Evolutionary conservation across 2,797 vertebrate species (phyloP).

Genomic region (Nannoperca australis): DNA sequence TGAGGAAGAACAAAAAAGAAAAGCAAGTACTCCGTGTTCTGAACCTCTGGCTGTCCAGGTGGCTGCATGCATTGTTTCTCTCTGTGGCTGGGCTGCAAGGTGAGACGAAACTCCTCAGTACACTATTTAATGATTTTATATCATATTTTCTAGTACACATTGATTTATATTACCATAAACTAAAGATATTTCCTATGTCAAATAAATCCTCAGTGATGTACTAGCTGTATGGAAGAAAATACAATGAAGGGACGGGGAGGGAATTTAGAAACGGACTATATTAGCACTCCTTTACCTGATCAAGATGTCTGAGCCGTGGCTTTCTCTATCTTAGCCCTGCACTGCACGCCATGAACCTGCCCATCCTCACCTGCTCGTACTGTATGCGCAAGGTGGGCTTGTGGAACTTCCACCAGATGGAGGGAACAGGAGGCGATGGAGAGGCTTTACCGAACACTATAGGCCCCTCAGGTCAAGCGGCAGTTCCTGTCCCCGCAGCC

Average conservation of each 20-base stretch:
- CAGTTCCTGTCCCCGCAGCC: slow-evolving; percentile 13
- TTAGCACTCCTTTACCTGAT: background rate
- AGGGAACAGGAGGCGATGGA: slow-evolving; percentile 71
- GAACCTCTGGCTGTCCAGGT: slow-evolving; percentile 90
- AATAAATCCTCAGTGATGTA: background rate
- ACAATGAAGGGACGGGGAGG: background rate
- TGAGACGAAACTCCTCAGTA: slow-evolving; percentile 62
- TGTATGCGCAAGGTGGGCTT: slow-evolving; percentile 95
- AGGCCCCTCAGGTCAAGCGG: slow-evolving; percentile 25
- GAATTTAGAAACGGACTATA: background rate
- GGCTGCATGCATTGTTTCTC: slow-evolving; percentile 90
- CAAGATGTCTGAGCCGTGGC: slow-evolving; percentile 12
- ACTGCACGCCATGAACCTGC: slow-evolving; percentile 84
- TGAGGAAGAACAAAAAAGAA: slow-evolving; percentile 87
- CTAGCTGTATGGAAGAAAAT: background rate
- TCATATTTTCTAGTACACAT: background rate
- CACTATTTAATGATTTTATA: background rate
- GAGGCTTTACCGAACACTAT: slow-evolving; percentile 70
- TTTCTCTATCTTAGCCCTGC: slow-evolving; percentile 76
- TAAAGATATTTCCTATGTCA: background rate
- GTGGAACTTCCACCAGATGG: slow-evolving; percentile 95
- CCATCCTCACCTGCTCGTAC: slow-evolving; percentile 90
- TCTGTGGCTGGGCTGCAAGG: slow-evolving; percentile 95
- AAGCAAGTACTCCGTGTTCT: slow-evolving; percentile 61
- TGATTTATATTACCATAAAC: background rate